A percentile compares a stretch with the other conserved stretches of the same genome.
Conservation (phyloP, 1,140 invertebrate species). For the Atta cephalotes region DNA sequence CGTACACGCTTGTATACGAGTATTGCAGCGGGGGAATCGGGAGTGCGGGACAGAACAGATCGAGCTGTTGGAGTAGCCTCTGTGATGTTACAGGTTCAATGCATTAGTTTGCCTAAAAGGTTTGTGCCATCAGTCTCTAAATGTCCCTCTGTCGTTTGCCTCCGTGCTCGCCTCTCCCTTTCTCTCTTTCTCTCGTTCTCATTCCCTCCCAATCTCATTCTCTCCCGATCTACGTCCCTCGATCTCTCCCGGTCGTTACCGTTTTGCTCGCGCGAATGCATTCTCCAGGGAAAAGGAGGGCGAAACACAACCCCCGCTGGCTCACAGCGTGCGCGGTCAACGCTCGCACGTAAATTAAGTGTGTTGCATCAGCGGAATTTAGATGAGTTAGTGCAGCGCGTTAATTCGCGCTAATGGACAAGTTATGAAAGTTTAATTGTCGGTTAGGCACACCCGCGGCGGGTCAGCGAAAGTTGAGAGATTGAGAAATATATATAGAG, state of each 20-base stretch:
- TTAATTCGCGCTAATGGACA: constrained; percentile 78
- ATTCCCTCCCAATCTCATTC: constrained; percentile 36
- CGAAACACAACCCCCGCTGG: constrained; percentile 61
- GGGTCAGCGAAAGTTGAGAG: constrained; percentile 2
- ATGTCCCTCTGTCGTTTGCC: constrained; percentile 73
- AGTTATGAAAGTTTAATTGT: constrained; percentile 79
- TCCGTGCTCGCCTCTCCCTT: constrained; percentile 1
- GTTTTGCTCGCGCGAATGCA: constrained; percentile 63
- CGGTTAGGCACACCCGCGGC: constrained; percentile 65
- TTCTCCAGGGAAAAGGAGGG: constrained; percentile 68
- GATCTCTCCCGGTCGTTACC: constrained; percentile 62
- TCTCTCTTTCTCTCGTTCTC: constrained; percentile 37
- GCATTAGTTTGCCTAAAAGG: constrained; percentile 83
- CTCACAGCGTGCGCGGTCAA: constrained; percentile 5
- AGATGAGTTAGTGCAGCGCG: constrained; percentile 73
- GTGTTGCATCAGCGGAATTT: constrained; percentile 75
- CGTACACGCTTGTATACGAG: constrained; percentile 48
- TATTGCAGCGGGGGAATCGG: neutral
- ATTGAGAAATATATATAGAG: neutral
- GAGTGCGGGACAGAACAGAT: constrained; percentile 44
- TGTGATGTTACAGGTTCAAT: constrained; percentile 75
- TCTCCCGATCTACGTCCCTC: constrained; percentile 52
- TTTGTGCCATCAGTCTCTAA: constrained; percentile 82
- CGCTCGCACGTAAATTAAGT: constrained; percentile 75
- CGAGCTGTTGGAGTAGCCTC: constrained; percentile 65